Percentiles rank a stretch among this genome's conserved stretches.
These are phyloP conservation scores for Oligia strigilis DNA, from an alignment of 2,888 invertebrate species.

Conservation along the genomic window DNA sequence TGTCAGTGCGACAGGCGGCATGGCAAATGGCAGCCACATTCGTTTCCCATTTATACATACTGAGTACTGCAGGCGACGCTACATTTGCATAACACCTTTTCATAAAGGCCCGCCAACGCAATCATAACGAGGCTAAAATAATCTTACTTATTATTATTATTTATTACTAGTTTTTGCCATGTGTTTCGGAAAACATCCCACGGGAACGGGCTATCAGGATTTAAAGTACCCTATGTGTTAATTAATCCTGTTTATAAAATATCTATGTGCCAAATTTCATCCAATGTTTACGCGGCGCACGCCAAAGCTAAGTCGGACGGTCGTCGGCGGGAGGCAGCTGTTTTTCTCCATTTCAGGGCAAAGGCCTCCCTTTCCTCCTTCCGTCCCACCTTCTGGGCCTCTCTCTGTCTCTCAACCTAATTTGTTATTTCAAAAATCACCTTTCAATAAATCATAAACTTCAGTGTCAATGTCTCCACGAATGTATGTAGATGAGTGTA, in stretches of 20 bases:
- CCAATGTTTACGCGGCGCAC: neutral
- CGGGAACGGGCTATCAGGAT: neutral
- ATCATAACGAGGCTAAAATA: conserved; percentile 26
- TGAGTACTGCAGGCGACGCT: conserved; percentile 25
- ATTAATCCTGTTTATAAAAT: neutral
- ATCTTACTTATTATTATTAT: neutral
- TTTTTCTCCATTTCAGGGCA: neutral
- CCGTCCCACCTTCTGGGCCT: neutral
- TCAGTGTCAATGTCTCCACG: conserved; percentile 34
- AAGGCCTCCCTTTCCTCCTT: neutral
- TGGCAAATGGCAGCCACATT: conserved; percentile 50
- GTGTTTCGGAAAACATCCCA: neutral
- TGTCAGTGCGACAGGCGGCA: conserved; percentile 39
- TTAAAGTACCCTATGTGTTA: neutral
- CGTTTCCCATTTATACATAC: conserved; percentile 26
- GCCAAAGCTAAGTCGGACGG: neutral
- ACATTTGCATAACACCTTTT: conserved; percentile 59
- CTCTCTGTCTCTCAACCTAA: conserved; percentile 1
- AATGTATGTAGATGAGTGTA: conserved; percentile 13
- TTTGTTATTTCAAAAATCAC: conserved; percentile 22
- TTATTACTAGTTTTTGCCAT: neutral
- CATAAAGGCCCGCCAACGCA: conserved; percentile 28
- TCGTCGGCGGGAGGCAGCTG: neutral
- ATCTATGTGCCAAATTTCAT: neutral
- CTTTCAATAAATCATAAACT: conserved; percentile 31